phyloP scores from a whole-genome alignment of 64 coral and sea anemone species.

The Dendronephthya gigantea region DNA sequence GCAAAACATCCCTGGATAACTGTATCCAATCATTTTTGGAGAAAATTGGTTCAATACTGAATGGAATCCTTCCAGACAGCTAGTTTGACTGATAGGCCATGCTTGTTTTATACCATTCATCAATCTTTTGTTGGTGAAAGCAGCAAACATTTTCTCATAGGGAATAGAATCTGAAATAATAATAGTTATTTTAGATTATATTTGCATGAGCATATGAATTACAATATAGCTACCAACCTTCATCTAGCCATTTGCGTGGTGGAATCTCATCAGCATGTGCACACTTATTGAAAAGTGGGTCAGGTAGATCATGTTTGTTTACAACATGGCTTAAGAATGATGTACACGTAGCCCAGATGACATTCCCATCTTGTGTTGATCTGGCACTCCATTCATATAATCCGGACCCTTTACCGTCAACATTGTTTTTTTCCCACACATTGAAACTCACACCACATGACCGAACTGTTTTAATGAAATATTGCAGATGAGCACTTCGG shows the following conservation, averaged over 20 bases:
- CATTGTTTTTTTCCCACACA: too few species aligned
- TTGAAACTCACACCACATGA: too few species aligned
- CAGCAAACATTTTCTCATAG: neutral
- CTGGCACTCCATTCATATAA: constrained; percentile 24
- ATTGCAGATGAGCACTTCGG: too few species aligned
- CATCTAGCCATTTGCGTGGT: constrained; percentile 1
- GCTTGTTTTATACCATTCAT: neutral
- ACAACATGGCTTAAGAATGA: constrained; percentile 22
- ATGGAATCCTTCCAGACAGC: neutral
- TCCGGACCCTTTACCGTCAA: too few species aligned
- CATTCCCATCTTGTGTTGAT: neutral
- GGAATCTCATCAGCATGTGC: too few species aligned
- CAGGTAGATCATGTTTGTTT: neutral
- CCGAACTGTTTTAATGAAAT: too few species aligned
- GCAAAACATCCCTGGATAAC: neutral
- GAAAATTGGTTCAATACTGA: too few species aligned
- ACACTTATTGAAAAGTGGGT: constrained; percentile 17
- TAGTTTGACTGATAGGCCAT: neutral
- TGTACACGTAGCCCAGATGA: constrained; percentile 22
- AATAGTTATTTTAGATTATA: too few species aligned
- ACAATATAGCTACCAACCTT: neutral
- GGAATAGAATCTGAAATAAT: neutral
- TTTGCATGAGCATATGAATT: too few species aligned
- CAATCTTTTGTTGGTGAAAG: neutral
- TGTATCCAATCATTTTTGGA: too few species aligned